Evolutionary conservation across 64 coral and sea anemone genomes (phyloP).

Genomic region (Actinia equina): DNA sequence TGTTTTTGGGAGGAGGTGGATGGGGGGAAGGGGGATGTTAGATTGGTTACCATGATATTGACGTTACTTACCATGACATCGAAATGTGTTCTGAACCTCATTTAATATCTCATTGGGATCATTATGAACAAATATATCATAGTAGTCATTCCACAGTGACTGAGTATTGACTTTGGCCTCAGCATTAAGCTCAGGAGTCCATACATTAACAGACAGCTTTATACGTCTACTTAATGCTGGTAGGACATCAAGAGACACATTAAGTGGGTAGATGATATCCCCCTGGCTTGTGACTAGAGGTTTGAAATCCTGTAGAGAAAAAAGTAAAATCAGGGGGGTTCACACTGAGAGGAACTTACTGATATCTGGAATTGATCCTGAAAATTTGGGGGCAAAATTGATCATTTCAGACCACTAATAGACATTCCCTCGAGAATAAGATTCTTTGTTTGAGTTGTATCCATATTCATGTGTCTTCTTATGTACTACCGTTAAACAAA

Average conservation of each 20-base stretch:
- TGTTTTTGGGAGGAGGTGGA: no score
- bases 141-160: constrained; percentile 23
- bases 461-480: no score
- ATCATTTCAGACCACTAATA: no score
- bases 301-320: constrained; percentile 6
- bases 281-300: constrained; percentile 67
- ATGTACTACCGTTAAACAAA: no score
- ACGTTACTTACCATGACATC: constrained; percentile 67
- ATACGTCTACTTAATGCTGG: constrained; percentile 72
- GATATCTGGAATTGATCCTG: no score
- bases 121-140: constrained; percentile 48
- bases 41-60: no score
- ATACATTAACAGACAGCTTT: constrained; percentile 86
- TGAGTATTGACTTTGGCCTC: constrained; percentile 19
- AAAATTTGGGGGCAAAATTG: no score
- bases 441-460: no score
- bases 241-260: constrained; percentile 66
- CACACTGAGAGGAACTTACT: no score
- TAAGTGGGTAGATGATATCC: constrained; percentile 81
- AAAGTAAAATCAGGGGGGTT: background rate
- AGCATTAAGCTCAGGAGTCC: constrained; percentile 79
- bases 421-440: no score
- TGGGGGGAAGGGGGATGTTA: no score
- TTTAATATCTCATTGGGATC: constrained; percentile 72
- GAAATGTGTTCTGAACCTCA: constrained; percentile 62